Evolutionary conservation across 2,113 vertebrate genomes (phyloP).

Genomic region (Panurus biarmicus): DNA sequence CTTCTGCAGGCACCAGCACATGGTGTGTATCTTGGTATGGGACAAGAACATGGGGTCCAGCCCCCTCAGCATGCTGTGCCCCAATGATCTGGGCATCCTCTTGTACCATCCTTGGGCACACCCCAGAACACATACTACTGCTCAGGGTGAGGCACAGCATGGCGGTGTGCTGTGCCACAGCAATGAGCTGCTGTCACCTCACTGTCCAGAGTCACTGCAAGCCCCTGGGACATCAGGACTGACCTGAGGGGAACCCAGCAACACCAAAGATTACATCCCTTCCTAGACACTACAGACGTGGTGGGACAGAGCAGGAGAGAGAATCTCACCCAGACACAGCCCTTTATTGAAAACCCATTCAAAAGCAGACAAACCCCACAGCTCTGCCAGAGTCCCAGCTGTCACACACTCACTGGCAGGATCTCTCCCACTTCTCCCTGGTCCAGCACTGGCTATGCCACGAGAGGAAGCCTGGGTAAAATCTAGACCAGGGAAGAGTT

Average conservation of each 20-base stretch:
- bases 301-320: not conserved
- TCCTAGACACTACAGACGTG: not conserved
- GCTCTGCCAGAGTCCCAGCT: not conserved
- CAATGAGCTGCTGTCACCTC: not conserved
- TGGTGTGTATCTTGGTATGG: rapidly evolving
- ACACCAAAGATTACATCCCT: not conserved
- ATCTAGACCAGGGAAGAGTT: not conserved
- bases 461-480: not conserved
- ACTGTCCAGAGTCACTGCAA: not conserved
- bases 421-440: not conserved
- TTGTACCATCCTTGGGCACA: not conserved
- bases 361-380: not conserved
- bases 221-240: not conserved
- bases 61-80: not conserved
- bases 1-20: not conserved
- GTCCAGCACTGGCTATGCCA: not conserved
- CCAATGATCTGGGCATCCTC: not conserved
- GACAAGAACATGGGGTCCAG: not conserved
- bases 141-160: not conserved
- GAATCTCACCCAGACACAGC: not conserved
- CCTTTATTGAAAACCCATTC: not conserved
- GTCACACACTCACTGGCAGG: not conserved
- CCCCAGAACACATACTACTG: not conserved
- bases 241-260: not conserved
- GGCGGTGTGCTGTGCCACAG: not conserved